phyloP scores from a whole-genome alignment of 1,140 invertebrate genomes.

The Heliothis virescens region DNA sequence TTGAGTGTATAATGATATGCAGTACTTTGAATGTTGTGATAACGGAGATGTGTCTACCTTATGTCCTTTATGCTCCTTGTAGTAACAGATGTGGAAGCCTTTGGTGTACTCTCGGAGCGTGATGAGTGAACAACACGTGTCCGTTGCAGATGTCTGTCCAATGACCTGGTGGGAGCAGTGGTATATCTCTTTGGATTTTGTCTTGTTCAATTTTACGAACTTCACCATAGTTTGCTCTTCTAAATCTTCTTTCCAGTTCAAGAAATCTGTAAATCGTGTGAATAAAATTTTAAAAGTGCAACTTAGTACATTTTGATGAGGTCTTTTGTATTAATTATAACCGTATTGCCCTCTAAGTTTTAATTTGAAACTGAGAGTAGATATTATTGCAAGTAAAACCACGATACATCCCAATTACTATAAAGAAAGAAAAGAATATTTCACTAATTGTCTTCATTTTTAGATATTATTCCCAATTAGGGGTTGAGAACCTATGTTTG shows the following conservation, averaged over 20 bases:
- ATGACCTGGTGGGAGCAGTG: constrained; percentile 27
- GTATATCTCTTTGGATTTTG: constrained; percentile 13
- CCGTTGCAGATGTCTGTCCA: not conserved
- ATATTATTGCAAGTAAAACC: too few species aligned
- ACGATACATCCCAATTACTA: too few species aligned
- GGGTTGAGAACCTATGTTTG: too few species aligned
- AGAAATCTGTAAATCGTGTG: constrained; percentile 65
- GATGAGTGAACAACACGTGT: constrained; percentile 65
- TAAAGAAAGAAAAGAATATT: too few species aligned
- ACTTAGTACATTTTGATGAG: too few species aligned
- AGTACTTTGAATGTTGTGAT: constrained; percentile 62
- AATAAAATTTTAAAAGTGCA: too few species aligned
- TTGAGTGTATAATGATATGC: constrained; percentile 57
- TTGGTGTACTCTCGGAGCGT: constrained; percentile 62
- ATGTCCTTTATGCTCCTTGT: constrained; percentile 65
- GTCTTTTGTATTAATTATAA: too few species aligned
- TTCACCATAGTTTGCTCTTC: constrained; percentile 54
- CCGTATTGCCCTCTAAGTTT: too few species aligned
- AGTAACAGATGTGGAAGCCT: constrained; percentile 68
- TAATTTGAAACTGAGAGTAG: too few species aligned
- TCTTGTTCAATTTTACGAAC: constrained; percentile 56
- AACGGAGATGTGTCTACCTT: constrained; percentile 27
- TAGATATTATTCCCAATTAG: too few species aligned
- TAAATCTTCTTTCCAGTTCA: constrained; percentile 65
- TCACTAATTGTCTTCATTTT: too few species aligned